Percentiles rank a stretch among this genome's conserved stretches.
These are phyloP conservation scores for Apeira syringaria DNA, from an alignment of 2,888 invertebrate genomes.

Conservation along the genomic window DNA sequence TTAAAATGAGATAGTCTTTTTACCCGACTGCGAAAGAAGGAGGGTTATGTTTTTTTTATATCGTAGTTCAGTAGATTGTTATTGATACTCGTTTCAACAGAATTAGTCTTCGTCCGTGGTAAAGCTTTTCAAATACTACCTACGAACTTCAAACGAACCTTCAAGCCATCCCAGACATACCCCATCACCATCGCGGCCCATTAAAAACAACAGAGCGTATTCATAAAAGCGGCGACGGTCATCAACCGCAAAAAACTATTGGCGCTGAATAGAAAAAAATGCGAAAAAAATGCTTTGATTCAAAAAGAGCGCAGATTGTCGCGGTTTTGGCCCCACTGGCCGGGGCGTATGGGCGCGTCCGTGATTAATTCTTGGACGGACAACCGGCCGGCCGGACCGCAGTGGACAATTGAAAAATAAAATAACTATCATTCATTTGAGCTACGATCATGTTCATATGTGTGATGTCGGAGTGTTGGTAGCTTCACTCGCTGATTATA, in stretches of 20 bases:
- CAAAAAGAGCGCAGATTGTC: conserved; percentile 76
- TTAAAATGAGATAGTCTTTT: too few relatives aligned
- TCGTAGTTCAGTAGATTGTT: too few relatives aligned
- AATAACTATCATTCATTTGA: conserved; percentile 79
- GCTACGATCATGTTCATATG: conserved; percentile 52
- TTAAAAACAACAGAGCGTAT: conserved; percentile 49
- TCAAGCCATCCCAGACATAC: background rate
- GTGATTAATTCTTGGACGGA: conserved; percentile 79
- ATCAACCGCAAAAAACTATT: conserved; percentile 79
- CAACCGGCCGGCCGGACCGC: conserved; percentile 58
- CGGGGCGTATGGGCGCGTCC: conserved; percentile 33
- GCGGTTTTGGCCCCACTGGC: conserved; percentile 56
- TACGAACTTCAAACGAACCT: background rate
- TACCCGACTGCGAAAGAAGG: too few relatives aligned
- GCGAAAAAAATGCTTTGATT: conserved; percentile 47
- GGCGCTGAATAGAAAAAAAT: conserved; percentile 65
- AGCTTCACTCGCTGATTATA: conserved; percentile 52
- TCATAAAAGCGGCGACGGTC: conserved; percentile 63
- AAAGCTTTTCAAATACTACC: background rate
- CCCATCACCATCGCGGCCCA: conserved; percentile 34
- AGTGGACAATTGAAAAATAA: conserved; percentile 77
- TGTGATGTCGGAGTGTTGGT: conserved; percentile 28
- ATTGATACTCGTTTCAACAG: too few relatives aligned
- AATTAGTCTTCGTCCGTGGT: too few relatives aligned
- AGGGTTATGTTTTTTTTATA: too few relatives aligned